These are phyloP conservation scores for Pelosia muscerda DNA, from an alignment of 2,888 invertebrate genomes.

Conservation along the genomic window DNA sequence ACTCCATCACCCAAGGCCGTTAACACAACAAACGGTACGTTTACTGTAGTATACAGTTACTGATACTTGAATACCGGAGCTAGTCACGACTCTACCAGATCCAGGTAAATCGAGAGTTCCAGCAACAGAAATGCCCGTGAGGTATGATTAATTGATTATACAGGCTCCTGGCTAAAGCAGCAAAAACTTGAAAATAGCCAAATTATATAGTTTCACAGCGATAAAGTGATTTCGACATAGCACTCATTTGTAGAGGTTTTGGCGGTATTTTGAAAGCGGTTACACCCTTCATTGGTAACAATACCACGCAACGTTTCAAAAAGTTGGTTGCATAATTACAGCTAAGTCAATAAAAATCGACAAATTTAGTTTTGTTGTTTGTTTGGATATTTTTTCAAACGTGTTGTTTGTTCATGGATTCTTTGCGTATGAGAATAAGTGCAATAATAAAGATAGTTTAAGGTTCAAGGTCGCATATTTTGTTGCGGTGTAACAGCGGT, in stretches of 20 bases:
- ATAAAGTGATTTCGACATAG: slow-evolving; percentile 41
- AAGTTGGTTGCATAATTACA: slow-evolving; percentile 27
- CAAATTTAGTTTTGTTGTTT: slow-evolving; percentile 23
- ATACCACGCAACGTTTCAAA: slow-evolving; percentile 18
- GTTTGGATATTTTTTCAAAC: background rate
- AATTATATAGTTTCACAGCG: slow-evolving; percentile 42
- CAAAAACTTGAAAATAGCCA: slow-evolving; percentile 15
- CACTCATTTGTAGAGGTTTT: slow-evolving; percentile 41
- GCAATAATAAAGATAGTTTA: slow-evolving; percentile 68
- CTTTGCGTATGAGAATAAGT: slow-evolving; percentile 33
- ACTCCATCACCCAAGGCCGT: slow-evolving; percentile 76
- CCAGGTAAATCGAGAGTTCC: slow-evolving; percentile 51
- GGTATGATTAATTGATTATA: slow-evolving; percentile 1
- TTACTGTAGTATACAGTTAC: slow-evolving; percentile 67
- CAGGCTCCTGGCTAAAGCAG: slow-evolving; percentile 5
- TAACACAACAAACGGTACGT: slow-evolving; percentile 74
- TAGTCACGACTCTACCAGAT: slow-evolving; percentile 72
- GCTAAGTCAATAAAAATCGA: slow-evolving; percentile 23
- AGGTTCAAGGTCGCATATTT: slow-evolving; percentile 81
- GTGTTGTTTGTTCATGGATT: slow-evolving; percentile 11
- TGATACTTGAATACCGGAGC: slow-evolving; percentile 61
- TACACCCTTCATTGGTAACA: slow-evolving; percentile 25
- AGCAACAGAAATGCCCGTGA: slow-evolving; percentile 40
- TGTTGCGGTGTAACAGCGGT: slow-evolving; percentile 68
- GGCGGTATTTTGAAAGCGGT: slow-evolving; percentile 28